Percentiles rank a stretch among this genome's conserved stretches.
Evolutionary conservation across 23 tunicate species (phyloP).

Genomic region (Trididemnum miniatum): DNA sequence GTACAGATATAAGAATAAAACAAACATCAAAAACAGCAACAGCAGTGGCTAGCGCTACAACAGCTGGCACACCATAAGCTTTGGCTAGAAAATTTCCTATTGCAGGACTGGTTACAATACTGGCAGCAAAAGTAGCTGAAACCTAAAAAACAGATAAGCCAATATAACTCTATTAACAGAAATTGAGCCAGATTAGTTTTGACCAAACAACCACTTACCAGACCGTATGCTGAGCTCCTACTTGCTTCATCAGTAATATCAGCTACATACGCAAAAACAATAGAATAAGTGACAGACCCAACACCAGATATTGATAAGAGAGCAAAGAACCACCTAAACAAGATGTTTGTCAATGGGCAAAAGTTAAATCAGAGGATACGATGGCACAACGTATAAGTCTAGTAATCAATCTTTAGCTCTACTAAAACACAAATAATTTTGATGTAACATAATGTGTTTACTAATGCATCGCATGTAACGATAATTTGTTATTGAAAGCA

Average conservation of each 20-base stretch:
- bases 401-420: no score
- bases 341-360: no score
- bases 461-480: no score
- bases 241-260: slow-evolving; percentile 97
- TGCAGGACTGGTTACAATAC: slow-evolving; percentile 93
- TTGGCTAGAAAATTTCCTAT: slow-evolving; percentile 76
- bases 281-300: slow-evolving; percentile 92
- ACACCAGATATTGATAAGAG: slow-evolving; percentile 82
- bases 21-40: slow-evolving; percentile 83
- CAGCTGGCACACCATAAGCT: slow-evolving; percentile 67
- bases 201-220: slow-evolving; percentile 55
- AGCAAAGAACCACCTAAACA: slow-evolving; percentile 99
- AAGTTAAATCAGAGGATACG: no score
- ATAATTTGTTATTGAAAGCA: no score
- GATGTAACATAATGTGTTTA: no score
- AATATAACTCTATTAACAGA: background rate
- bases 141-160: slow-evolving; percentile 39
- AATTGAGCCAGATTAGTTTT: background rate
- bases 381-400: no score
- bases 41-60: slow-evolving; percentile 83
- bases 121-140: slow-evolving; percentile 99
- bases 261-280: slow-evolving; percentile 97
- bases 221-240: slow-evolving; percentile 93
- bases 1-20: slow-evolving; percentile 92
- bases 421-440: no score